Evolutionary conservation across 2,888 invertebrate genomes (phyloP).

Genomic region (Tenthredo scrophulariae): DNA sequence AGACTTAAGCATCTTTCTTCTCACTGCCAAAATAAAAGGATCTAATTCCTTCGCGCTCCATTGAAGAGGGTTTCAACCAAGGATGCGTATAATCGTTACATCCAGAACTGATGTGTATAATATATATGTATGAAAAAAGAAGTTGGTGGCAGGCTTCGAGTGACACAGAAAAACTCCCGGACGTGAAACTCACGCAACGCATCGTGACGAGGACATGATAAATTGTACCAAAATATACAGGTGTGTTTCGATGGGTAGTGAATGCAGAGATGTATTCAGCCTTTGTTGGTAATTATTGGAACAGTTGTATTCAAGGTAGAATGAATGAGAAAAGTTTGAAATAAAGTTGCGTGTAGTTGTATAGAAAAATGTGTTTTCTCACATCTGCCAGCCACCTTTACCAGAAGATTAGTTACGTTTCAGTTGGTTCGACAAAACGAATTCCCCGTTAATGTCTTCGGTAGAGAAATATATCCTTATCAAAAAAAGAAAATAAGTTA

Average conservation of each 20-base stretch:
- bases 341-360: constrained; percentile 15
- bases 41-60: background rate
- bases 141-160: constrained; percentile 49
- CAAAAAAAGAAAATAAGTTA: background rate
- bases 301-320: constrained; percentile 30
- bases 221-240: constrained; percentile 22
- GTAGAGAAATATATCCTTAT: constrained; percentile 11
- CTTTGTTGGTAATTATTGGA: constrained; percentile 36
- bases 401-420: constrained; percentile 21
- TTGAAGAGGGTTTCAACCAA: background rate
- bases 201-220: constrained; percentile 43
- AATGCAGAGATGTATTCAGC: background rate
- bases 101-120: constrained; percentile 17
- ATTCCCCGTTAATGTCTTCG: constrained; percentile 11
- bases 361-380: background rate
- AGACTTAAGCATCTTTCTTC: background rate
- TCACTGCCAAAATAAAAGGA: constrained; percentile 13
- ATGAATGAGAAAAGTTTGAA: constrained; percentile 28
- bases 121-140: background rate
- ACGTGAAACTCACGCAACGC: constrained; percentile 36
- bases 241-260: constrained; percentile 25
- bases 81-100: background rate
- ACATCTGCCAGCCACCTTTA: constrained; percentile 33
- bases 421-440: background rate
- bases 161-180: constrained; percentile 46